Percentiles rank a stretch among this genome's conserved stretches.
Conservation (phyloP, 2,888 invertebrate species). For the Xestobium rufovillosum region DNA sequence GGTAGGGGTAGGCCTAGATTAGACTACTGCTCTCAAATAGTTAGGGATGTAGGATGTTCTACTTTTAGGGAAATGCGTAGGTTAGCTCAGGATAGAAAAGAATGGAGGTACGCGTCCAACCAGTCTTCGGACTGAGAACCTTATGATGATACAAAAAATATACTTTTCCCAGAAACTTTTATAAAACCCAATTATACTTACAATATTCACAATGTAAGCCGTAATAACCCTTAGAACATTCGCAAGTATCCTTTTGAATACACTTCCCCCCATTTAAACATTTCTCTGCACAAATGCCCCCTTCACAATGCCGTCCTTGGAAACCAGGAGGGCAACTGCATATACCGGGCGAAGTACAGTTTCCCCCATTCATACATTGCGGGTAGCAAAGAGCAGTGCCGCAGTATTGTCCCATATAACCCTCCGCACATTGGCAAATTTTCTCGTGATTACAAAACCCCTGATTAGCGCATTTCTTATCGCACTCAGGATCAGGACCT, state of each 20-base stretch:
- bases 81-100: too few relatives aligned
- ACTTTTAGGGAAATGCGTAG: too few relatives aligned
- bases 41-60: too few relatives aligned
- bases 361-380: conserved; percentile 87
- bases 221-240: conserved; percentile 85
- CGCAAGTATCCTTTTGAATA: conserved; percentile 88
- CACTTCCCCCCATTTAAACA: conserved; percentile 93
- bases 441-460: conserved; percentile 78
- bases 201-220: conserved; percentile 87
- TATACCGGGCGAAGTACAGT: conserved; percentile 81
- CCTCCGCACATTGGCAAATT: conserved; percentile 82
- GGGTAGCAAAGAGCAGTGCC: conserved; percentile 86
- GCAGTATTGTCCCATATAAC: conserved; percentile 86
- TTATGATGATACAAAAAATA: too few relatives aligned
- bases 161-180: conserved; percentile 7
- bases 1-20: too few relatives aligned
- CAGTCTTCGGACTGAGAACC: too few relatives aligned
- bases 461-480: conserved; percentile 78
- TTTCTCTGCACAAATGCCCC: conserved; percentile 85
- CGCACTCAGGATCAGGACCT: conserved; percentile 86
- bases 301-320: conserved; percentile 85
- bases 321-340: conserved; percentile 86
- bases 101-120: too few relatives aligned
- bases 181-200: conserved; percentile 48
- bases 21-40: too few relatives aligned